Evolutionary conservation across 2,797 vertebrate species (phyloP), one percentile per base, ranked within the genome.

Genomic region (Linurgus olivaceus): DNA sequence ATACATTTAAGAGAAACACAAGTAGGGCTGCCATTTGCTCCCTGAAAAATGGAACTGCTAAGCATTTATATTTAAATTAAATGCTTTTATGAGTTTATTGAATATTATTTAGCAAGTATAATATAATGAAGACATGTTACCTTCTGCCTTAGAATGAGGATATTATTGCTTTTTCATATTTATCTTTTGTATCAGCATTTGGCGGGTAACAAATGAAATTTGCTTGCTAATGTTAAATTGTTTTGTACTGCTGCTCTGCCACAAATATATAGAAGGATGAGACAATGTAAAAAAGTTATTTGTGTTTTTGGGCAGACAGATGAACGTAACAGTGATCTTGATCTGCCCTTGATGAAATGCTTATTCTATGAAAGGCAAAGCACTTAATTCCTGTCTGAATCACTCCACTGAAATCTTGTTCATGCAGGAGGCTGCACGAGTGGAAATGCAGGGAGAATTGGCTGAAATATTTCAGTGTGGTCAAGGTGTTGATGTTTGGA

Each of bases 181-280:
- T 97, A 94, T 95, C 90, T 96, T 97, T 96, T 95, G 68, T 77
- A 97, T 97, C 88, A 55, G 51, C 31, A 33, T 93, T 95, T 97
- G 97, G 92, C 84, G 94, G 61, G 50, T 93, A 94, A 96, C 88
- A 97, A 97, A 97, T 96, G 90, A 96, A 97, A 97, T 96, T 97
- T 92, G 35, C 93, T 93, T 96, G 74, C 70, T 96, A 83, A 95
- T 92, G 95, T 97, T 97, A 96, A 96, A 96, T 94, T 95, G 86
- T 85, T 82, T 83, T 96, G 55, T 81, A 75, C 91, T 93, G 72
- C 86, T 96, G 72, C 70, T 84, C 33, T 86, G 45, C 45, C 55
- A 78, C 90, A 94, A 83, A 89, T 65, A 65, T 75, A 91, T 25
- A 78, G 90, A 90, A 90, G 54, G 63, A 97, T 88, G 78, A 96